Percentiles rank a stretch among this genome's conserved stretches.
These are phyloP conservation scores for Eupithecia inturbata DNA, from an alignment of 2,888 invertebrate species.

Conservation along the genomic window DNA sequence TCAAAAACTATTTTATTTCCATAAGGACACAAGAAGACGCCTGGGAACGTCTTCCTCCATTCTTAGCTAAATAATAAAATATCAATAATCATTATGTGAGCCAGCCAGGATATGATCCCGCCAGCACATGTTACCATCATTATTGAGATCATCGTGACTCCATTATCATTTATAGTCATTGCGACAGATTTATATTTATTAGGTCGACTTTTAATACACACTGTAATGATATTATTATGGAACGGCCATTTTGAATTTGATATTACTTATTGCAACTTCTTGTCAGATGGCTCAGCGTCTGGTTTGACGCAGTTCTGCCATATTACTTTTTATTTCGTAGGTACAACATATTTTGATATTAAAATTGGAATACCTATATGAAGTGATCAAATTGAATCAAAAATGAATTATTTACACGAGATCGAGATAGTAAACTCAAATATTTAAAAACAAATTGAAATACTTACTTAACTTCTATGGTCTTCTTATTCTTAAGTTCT, in stretches of 20 bases:
- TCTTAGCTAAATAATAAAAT: slow-evolving; percentile 1
- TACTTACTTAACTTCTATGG: too few relatives aligned
- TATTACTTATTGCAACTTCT: background rate
- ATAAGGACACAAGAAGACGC: background rate
- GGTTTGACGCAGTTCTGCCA: too few relatives aligned
- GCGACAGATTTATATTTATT: slow-evolving; percentile 29
- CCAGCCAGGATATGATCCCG: slow-evolving; percentile 20
- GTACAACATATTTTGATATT: background rate
- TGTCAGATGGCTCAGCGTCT: too few relatives aligned
- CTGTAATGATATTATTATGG: slow-evolving; percentile 20
- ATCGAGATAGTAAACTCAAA: background rate
- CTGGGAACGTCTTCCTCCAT: background rate
- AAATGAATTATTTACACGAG: background rate
- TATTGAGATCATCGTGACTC: slow-evolving; percentile 24
- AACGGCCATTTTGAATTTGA: slow-evolving; percentile 5
- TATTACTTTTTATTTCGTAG: too few relatives aligned
- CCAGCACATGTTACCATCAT: slow-evolving; percentile 25
- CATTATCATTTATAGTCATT: slow-evolving; percentile 20
- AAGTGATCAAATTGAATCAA: background rate
- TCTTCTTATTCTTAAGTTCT: too few relatives aligned
- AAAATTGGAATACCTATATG: background rate
- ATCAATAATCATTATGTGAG: slow-evolving; percentile 14
- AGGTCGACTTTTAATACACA: slow-evolving; percentile 10
- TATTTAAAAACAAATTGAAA: background rate
- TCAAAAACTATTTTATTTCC: too few relatives aligned